A percentile compares a stretch with the other conserved stretches of the same genome.
Conservation (phyloP, 37 sponge, comb jelly and placozoan genomes). For the Halisarca cf. caerulea region DNA sequence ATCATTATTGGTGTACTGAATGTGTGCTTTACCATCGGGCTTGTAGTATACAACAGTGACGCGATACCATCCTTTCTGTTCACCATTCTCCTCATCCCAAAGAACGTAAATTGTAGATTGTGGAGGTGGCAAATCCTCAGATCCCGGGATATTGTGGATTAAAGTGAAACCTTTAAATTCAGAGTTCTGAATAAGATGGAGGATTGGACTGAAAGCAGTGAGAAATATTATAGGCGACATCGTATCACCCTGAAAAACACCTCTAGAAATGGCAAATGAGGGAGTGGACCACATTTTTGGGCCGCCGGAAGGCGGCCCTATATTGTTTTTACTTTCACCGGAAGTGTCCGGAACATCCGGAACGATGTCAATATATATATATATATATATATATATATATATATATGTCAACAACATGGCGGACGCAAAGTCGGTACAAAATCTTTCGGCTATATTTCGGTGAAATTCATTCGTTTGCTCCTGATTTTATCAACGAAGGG, state of each 20-base stretch:
- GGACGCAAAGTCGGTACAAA: too few relatives aligned
- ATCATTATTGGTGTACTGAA: background rate
- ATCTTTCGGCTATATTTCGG: too few relatives aligned
- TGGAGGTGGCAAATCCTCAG: background rate
- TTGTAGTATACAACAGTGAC: background rate
- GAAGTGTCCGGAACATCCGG: too few relatives aligned
- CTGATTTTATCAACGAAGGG: too few relatives aligned
- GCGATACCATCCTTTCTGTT: background rate
- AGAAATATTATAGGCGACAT: constrained; percentile 5
- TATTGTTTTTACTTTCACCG: too few relatives aligned
- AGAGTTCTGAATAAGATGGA: background rate
- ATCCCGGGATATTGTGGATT: background rate
- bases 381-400: too few relatives aligned
- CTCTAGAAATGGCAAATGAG: background rate
- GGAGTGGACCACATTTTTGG: background rate
- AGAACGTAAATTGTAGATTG: background rate
- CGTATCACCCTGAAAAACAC: constrained; percentile 14
- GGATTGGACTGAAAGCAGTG: background rate
- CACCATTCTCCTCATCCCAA: constrained; percentile 1
- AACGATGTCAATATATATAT: too few relatives aligned
- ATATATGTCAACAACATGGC: too few relatives aligned
- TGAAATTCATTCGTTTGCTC: too few relatives aligned
- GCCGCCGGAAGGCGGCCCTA: too few relatives aligned
- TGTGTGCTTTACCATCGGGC: background rate
- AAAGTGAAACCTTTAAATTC: background rate